Percentiles rank a stretch among this genome's conserved stretches.
phyloP scores from a whole-genome alignment of 2,888 invertebrate genomes.

The Euzetes globulus region DNA sequence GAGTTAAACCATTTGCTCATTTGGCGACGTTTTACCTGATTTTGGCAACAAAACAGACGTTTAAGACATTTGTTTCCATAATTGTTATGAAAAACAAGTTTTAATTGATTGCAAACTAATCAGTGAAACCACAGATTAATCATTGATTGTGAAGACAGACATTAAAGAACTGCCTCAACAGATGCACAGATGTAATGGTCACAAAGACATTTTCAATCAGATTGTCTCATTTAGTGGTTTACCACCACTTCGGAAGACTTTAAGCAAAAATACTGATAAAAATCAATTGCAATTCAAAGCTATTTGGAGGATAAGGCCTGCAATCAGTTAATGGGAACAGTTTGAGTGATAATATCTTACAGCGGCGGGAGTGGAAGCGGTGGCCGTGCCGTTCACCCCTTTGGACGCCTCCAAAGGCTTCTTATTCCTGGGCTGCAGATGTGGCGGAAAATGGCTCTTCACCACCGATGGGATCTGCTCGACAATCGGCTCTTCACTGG shows the following conservation, averaged over 20 bases:
- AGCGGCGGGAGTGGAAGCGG: not conserved
- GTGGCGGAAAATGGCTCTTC: conserved; percentile 24
- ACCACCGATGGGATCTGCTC: conserved; percentile 12
- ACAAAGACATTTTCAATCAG: no score
- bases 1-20: conserved; percentile 35
- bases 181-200: no score
- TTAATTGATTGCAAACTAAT: no score
- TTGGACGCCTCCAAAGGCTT: conserved; percentile 5
- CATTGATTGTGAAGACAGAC: not conserved
- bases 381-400: not conserved
- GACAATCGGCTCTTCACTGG: not conserved
- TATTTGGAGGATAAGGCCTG: not conserved
- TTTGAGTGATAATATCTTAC: not conserved
- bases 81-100: not conserved
- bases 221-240: no score
- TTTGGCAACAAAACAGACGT: not conserved
- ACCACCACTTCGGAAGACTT: no score
- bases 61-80: not conserved
- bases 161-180: no score
- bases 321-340: not conserved
- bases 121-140: not conserved
- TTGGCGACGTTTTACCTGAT: conserved; percentile 30
- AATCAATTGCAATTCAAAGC: no score
- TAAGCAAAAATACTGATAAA: no score
- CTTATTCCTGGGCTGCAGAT: not conserved